These are phyloP conservation scores for Ennomos fuscantarius DNA, from an alignment of 2,888 invertebrate genomes.

Conservation along the genomic window DNA sequence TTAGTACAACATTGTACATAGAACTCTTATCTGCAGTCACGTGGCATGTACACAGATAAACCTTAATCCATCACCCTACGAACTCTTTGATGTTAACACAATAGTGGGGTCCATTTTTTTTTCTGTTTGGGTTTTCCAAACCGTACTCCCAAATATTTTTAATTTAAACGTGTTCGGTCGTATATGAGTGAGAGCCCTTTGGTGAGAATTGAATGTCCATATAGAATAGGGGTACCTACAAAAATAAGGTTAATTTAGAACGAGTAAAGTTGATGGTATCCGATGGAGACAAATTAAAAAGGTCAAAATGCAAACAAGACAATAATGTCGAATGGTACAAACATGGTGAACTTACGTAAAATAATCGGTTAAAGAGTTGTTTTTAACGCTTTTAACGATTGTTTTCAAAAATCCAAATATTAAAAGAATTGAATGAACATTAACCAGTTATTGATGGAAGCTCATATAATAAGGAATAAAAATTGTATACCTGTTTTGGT, in stretches of 20 bases:
- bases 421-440: no score
- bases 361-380: no score
- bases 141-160: slow-evolving; percentile 35
- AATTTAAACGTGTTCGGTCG: slow-evolving; percentile 21
- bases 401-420: no score
- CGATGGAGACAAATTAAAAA: no score
- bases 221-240: slow-evolving; percentile 8
- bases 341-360: no score
- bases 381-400: no score
- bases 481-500: no score
- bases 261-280: no score
- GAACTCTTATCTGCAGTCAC: slow-evolving; percentile 66
- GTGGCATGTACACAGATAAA: slow-evolving; percentile 67
- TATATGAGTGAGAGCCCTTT: slow-evolving; percentile 23
- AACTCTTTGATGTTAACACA: slow-evolving; percentile 75
- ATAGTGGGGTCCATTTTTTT: slow-evolving; percentile 49
- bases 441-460: no score
- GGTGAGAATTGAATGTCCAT: slow-evolving; percentile 26
- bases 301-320: no score
- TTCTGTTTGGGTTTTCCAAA: slow-evolving; percentile 38
- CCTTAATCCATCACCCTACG: slow-evolving; percentile 74
- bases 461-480: no score
- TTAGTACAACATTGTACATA: slow-evolving; percentile 44
- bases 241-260: not conserved
- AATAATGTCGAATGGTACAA: no score